phyloP scores from a whole-genome alignment of 2,888 invertebrate species.

The Ormyrus pomaceus region DNA sequence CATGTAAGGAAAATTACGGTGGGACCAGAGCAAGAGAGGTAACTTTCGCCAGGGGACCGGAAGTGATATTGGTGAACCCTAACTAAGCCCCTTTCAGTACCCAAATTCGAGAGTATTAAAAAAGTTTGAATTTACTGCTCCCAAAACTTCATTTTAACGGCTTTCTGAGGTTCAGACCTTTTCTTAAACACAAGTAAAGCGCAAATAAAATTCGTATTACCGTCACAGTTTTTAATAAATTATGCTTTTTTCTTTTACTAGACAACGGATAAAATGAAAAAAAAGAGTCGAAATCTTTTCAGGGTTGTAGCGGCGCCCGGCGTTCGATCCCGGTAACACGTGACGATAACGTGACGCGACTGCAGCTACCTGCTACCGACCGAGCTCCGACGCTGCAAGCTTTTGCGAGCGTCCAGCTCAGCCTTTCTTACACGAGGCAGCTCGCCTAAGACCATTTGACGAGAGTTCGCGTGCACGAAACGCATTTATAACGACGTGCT shows the following conservation, averaged over 20 bases:
- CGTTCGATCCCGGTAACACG: conserved; percentile 60
- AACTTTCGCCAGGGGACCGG: conserved; percentile 3
- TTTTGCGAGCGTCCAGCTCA: not conserved
- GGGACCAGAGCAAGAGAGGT: not conserved
- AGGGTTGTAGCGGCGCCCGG: conserved; percentile 36
- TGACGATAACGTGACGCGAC: conserved; percentile 70
- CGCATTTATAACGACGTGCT: conserved; percentile 69
- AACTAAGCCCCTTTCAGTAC: conserved; percentile 22
- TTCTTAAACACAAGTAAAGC: too few species aligned
- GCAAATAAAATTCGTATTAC: too few species aligned
- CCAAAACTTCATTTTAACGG: too few species aligned
- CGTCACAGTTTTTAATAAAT: too few species aligned
- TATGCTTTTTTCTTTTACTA: too few species aligned
- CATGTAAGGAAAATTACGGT: conserved; percentile 52
- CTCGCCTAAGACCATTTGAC: conserved; percentile 64
- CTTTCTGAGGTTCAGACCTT: too few species aligned
- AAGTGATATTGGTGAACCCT: conserved; percentile 16
- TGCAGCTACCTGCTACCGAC: conserved; percentile 55
- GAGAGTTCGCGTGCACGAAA: conserved; percentile 68
- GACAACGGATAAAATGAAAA: not conserved
- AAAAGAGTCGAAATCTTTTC: conserved; percentile 38
- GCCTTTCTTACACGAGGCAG: too few species aligned
- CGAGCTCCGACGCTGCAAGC: conserved; percentile 54
- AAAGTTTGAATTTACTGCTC: not conserved
- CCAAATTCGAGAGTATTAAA: conserved; percentile 13